Base-by-base conservation (phyloP, 2,113 vertebrate species). In the Cebus imitator region DNA sequence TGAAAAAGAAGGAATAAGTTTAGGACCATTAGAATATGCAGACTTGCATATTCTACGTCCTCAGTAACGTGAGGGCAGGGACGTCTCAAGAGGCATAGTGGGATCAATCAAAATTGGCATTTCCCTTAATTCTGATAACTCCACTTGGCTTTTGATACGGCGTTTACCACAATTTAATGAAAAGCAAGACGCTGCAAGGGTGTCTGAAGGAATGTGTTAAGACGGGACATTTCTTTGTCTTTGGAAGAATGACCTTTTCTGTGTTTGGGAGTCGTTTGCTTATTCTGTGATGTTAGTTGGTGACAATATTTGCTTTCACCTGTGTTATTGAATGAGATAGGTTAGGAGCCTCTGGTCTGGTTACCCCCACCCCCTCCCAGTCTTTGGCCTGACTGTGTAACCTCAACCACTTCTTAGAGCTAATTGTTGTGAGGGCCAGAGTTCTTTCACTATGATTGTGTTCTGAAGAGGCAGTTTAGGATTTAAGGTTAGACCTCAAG, bases 1-100 rank as follows among this genome's bases (percentile, higher is more conserved):
- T 96, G 97, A 98, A 98, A 94, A 95, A 87, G 84, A 96, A 98
- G 95, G 88, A 86, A 87, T 40, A 97, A 90, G 89, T 97, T 98
- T 96, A 95, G 96, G 98, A 97, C 94, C 37, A 11, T 58, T 75
- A 90, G 92, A 87, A 52, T 52, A 52, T 17, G 92, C 89, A 96
- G 94, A 98, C 98, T 97, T 96, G 73, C 58, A 88, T 80, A 86
- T 90, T 75, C 27, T 32, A 3, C 82, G 80, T 83, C 64, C 75
- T 58, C 5, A 0, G 6, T 32, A 20, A 27, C 10, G 1, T 1
- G 55, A 72, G 73, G 87, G 72, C 43, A 7, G 2, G 43, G 78
- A n/a, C 14, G 8, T 81, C 90, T 96, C 50, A 43, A 85, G 95
- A 18, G 27, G 5, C 6, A 1, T 20, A 8, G 78, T 64, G 68